Percentiles rank a stretch among this genome's conserved stretches.
phyloP scores from a whole-genome alignment of 1,140 invertebrate species.

The Listronotus bonariensis region DNA sequence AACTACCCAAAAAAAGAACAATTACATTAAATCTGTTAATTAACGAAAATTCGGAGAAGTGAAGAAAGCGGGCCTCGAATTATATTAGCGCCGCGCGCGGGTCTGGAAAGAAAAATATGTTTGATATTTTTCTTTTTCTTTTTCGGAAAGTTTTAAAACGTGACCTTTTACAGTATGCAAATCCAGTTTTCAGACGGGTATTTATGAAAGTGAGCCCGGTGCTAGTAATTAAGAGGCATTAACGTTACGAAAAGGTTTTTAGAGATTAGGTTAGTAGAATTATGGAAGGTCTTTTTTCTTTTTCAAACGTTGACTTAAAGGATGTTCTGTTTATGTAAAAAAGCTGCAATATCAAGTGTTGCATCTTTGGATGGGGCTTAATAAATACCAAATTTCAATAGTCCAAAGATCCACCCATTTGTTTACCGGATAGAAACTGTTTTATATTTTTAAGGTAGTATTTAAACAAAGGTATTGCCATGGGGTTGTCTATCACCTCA shows the following conservation, averaged over 20 bases:
- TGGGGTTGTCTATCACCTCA: no score
- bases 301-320: no score
- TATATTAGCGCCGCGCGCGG: background rate
- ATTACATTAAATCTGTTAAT: conserved; percentile 14
- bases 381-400: no score
- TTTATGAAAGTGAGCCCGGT: conserved; percentile 25
- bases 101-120: conserved; percentile 16
- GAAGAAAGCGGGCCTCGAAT: background rate
- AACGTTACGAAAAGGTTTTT: conserved; percentile 17
- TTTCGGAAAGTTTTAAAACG: conserved; percentile 5
- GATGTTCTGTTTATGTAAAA: no score
- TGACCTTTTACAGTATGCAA: conserved; percentile 23
- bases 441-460: no score
- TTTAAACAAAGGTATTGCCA: no score
- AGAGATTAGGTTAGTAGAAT: conserved; percentile 4
- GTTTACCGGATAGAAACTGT: no score
- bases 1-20: no score
- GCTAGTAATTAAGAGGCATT: conserved; percentile 25
- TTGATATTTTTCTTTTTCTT: conserved; percentile 21
- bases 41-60: conserved; percentile 9
- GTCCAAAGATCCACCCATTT: no score
- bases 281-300: conserved; percentile 6
- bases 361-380: no score
- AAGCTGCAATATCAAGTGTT: no score
- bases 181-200: conserved; percentile 14